phyloP scores from a whole-genome alignment of 2,113 vertebrate genomes.

The Orthonyx spaldingii region DNA sequence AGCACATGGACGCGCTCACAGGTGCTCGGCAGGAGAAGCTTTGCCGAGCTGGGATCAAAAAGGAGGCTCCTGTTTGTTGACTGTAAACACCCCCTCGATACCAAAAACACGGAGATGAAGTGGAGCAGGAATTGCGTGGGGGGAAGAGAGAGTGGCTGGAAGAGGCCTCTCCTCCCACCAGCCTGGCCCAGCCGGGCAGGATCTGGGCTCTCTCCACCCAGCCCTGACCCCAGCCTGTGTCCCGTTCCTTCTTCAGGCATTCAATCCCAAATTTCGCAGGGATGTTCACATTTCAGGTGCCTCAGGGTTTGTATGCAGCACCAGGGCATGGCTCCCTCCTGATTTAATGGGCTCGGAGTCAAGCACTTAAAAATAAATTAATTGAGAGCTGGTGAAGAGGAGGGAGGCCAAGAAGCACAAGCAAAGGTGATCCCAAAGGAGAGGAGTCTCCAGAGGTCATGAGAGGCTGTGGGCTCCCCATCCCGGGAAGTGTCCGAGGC shows the following conservation, averaged over 20 bases:
- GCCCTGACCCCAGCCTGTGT: not conserved
- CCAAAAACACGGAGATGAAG: not conserved
- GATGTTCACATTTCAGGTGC: accelerated
- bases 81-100: conserved; percentile 27
- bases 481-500: not conserved
- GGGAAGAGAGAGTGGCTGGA: not conserved
- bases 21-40: not conserved
- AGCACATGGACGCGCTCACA: not conserved
- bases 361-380: not conserved
- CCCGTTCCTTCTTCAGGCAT: accelerated
- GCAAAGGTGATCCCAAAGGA: not conserved
- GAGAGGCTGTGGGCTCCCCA: not conserved
- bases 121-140: not conserved
- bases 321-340: accelerated
- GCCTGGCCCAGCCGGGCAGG: not conserved
- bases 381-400: accelerated
- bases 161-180: not conserved
- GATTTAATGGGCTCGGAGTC: not conserved
- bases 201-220: not conserved
- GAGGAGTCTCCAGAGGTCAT: not conserved
- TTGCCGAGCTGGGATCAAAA: conserved; percentile 21
- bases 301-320: not conserved
- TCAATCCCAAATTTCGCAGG: not conserved
- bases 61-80: not conserved
- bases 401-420: not conserved